Percentiles rank a stretch among this genome's conserved stretches.
Conservation (phyloP, 2,113 vertebrate species). For the Gracilinanus agilis region DNA sequence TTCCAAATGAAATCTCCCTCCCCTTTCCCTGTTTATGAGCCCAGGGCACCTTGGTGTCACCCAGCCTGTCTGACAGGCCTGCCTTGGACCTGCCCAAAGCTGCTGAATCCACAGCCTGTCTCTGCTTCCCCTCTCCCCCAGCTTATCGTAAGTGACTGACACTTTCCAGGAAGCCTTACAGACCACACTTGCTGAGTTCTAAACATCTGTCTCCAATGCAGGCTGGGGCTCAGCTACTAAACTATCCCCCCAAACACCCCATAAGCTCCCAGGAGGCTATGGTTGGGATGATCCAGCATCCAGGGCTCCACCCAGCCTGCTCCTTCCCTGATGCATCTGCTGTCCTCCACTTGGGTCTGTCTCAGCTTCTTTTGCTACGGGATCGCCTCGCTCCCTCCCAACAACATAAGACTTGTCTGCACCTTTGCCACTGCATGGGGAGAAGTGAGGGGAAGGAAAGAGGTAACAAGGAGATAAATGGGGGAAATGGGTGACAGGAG, state of each 20-base stretch:
- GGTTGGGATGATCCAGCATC: background rate
- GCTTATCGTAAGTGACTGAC: background rate
- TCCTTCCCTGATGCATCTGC: background rate
- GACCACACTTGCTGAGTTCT: slow-evolving; percentile 3
- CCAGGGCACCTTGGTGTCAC: background rate
- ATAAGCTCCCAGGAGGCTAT: background rate
- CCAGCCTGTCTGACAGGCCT: background rate
- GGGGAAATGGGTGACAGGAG: background rate
- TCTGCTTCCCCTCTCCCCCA: background rate
- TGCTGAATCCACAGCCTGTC: background rate
- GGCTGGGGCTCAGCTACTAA: background rate
- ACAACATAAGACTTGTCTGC: background rate
- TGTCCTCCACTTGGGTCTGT: background rate
- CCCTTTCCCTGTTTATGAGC: background rate
- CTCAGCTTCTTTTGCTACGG: background rate
- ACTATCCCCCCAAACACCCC: background rate
- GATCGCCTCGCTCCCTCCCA: background rate
- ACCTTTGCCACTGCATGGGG: background rate
- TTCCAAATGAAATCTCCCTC: background rate
- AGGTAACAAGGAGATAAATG: background rate
- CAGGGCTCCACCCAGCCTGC: background rate
- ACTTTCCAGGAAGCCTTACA: background rate
- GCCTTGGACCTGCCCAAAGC: background rate
- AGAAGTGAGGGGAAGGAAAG: background rate
- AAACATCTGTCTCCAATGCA: background rate